These are phyloP conservation scores for Eumaeus atala DNA, from an alignment of 1,140 invertebrate species.

Conservation along the genomic window DNA sequence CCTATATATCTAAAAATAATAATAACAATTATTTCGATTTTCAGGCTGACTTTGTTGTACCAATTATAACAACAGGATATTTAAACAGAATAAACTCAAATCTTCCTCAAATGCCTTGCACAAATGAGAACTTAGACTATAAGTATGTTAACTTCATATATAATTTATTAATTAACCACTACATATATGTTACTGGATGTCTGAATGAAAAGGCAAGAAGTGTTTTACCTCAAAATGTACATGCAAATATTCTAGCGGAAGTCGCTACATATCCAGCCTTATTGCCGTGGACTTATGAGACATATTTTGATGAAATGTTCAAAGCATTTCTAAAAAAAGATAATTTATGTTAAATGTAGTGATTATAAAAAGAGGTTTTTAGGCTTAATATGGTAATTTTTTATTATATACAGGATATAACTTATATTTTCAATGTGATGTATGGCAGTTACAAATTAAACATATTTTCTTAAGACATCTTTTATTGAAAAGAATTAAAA, in stretches of 20 bases:
- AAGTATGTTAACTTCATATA: slow-evolving; percentile 71
- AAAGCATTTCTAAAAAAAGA: slow-evolving; percentile 53
- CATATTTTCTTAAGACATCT: neutral
- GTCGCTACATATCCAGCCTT: slow-evolving; percentile 62
- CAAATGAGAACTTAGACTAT: slow-evolving; percentile 63
- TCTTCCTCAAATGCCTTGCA: slow-evolving; percentile 40
- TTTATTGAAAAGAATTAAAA: too few species aligned
- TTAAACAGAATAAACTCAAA: slow-evolving; percentile 56
- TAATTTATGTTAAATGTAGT: too few species aligned
- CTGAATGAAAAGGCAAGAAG: slow-evolving; percentile 67
- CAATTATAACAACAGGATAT: slow-evolving; percentile 65
- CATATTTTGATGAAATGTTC: slow-evolving; percentile 60
- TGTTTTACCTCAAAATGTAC: slow-evolving; percentile 55
- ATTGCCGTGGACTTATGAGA: slow-evolving; percentile 63
- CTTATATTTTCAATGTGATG: too few species aligned
- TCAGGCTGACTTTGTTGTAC: slow-evolving; percentile 66
- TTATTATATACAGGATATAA: too few species aligned
- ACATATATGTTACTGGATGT: slow-evolving; percentile 64
- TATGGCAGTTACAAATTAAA: slow-evolving; percentile 6
- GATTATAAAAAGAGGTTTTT: too few species aligned
- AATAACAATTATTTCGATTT: slow-evolving; percentile 18
- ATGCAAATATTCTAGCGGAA: slow-evolving; percentile 45
- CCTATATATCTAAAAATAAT: too few species aligned
- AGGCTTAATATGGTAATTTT: too few species aligned
- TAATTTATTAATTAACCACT: slow-evolving; percentile 63